Percentiles rank a stretch among this genome's conserved stretches.
Evolutionary conservation across 2,113 vertebrate genomes (phyloP).

Genomic region (Lontra canadensis): DNA sequence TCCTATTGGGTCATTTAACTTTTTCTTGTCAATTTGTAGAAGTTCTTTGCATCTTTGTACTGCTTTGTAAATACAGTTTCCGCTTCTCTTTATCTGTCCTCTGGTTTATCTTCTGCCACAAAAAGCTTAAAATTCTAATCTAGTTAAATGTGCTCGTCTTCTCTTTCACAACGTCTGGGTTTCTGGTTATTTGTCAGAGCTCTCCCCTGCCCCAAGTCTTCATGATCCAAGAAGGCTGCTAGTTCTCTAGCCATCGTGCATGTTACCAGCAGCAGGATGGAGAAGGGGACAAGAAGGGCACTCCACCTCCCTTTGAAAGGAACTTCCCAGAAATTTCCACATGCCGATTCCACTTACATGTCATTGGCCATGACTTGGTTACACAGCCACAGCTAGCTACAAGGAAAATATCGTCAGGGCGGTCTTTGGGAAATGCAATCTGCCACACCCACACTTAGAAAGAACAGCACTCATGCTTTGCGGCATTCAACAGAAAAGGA

Average conservation of each 20-base stretch:
- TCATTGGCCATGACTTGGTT: neutral
- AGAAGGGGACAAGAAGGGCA: neutral
- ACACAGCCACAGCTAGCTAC: neutral
- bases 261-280: neutral
- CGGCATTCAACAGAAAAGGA: neutral
- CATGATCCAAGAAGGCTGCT: neutral
- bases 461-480: neutral
- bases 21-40: neutral
- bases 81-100: neutral
- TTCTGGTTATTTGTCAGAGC: neutral
- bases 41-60: neutral
- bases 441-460: neutral
- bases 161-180: neutral
- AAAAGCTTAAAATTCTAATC: neutral
- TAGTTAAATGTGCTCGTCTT: neutral
- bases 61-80: neutral
- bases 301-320: neutral
- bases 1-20: neutral
- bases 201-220: neutral
- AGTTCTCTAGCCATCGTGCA: neutral
- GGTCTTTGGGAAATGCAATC: neutral
- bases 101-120: neutral
- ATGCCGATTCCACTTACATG: neutral
- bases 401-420: neutral
- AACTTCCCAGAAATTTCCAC: slow-evolving; percentile 25